Evolutionary conservation across 2,888 invertebrate species (phyloP).

Genomic region (Caenorhabditis zanzibari): DNA sequence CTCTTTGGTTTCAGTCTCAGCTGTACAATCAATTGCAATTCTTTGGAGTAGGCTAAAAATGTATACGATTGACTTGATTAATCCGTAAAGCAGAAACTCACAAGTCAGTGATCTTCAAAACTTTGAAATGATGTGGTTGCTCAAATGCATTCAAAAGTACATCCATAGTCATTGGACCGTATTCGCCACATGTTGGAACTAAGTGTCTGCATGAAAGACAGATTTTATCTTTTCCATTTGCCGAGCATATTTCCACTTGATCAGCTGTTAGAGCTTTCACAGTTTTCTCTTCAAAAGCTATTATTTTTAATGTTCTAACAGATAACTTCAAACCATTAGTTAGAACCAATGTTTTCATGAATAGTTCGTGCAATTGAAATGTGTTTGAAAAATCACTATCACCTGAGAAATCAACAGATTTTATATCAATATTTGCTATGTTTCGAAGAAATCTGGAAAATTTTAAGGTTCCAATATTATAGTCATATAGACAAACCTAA

Average conservation of each 20-base stretch:
- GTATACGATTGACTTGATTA: background rate
- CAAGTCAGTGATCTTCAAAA: constrained; percentile 5
- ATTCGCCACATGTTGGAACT: background rate
- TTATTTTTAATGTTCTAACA: background rate
- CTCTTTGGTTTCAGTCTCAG: background rate
- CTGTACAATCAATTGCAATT: background rate
- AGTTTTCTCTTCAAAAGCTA: constrained; percentile 1
- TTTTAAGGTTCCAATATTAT: too few relatives aligned
- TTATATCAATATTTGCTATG: background rate
- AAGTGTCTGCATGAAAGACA: background rate
- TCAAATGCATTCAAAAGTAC: constrained; percentile 4
- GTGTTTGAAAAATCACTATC: constrained; percentile 4
- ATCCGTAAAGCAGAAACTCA: background rate
- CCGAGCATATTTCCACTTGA: constrained; percentile 1
- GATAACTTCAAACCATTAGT: background rate
- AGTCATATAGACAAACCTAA: background rate
- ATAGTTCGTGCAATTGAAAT: background rate
- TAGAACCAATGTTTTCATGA: constrained; percentile 6
- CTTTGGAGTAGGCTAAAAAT: constrained; percentile 11
- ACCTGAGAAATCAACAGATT: constrained; percentile 2
- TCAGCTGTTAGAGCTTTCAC: background rate
- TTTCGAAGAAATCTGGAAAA: constrained; percentile 22
- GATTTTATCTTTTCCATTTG: background rate
- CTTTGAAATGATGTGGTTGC: background rate
- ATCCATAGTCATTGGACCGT: constrained; percentile 20